A percentile compares a stretch with the other conserved stretches of the same genome.
Evolutionary conservation across 37 sponge, comb jelly and placozoan genomes (phyloP).

Genomic region (Spongilla lacustris): DNA sequence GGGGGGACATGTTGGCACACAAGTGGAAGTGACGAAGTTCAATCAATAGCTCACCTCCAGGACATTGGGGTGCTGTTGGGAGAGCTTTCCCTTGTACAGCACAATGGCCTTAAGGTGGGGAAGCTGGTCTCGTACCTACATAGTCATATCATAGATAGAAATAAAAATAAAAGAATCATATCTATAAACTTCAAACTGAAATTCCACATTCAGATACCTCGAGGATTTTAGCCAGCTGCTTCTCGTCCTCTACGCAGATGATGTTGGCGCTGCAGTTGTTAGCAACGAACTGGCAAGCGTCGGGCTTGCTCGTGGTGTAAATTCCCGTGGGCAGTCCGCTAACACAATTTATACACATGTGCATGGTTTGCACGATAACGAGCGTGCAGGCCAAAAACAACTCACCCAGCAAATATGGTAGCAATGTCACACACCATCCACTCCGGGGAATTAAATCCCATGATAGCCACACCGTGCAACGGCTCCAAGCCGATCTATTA

Average conservation of each 20-base stretch:
- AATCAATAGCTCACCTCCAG: slow-evolving; percentile 66
- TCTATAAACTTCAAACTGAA: no score
- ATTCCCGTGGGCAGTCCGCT: slow-evolving; percentile 82
- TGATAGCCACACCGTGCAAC: slow-evolving; percentile 65
- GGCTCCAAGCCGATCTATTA: slow-evolving; percentile 76
- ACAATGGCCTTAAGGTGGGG: slow-evolving; percentile 93
- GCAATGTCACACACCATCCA: slow-evolving; percentile 81
- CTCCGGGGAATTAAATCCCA: slow-evolving; percentile 89
- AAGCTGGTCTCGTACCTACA: slow-evolving; percentile 81
- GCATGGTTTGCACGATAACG: no score
- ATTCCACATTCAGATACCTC: slow-evolving; percentile 48
- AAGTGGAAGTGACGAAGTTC: neutral
- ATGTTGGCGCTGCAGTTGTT: slow-evolving; percentile 73
- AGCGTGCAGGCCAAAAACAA: no score
- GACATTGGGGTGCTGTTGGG: slow-evolving; percentile 56
- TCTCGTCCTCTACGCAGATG: slow-evolving; percentile 76
- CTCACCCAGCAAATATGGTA: slow-evolving; percentile 88
- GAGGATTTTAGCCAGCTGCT: slow-evolving; percentile 77
- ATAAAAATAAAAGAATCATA: no score
- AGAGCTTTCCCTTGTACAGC: slow-evolving; percentile 89
- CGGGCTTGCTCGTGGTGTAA: slow-evolving; percentile 83
- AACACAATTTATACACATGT: neutral
- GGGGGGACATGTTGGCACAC: neutral
- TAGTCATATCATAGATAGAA: no score
- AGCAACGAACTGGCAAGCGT: slow-evolving; percentile 79